Base-by-base conservation (phyloP, 1,140 invertebrate species). In the Chironomus striatipennis region DNA sequence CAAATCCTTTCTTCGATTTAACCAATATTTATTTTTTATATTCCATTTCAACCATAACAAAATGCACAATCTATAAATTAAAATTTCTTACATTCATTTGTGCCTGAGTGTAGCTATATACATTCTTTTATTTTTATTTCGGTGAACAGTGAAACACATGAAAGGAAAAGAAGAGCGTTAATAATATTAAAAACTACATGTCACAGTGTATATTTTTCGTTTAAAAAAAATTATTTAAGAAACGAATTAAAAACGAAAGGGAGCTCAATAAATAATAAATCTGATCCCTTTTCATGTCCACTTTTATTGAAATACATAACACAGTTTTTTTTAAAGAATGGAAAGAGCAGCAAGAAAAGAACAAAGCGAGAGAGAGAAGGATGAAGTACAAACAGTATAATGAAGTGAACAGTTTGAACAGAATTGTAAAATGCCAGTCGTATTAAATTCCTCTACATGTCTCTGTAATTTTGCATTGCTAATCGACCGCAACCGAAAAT, bases 261-360 rank as follows among this genome's bases (percentile, higher is more conserved):
- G 18, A 70, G 18, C 17, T 70, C 20, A 18, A 70, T 70, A 70
- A 70, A 70, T 70, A 70, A 70, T 70, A 70, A 70, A 70, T 70
- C 65, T 70, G 65, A 70, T 70, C 65, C 65, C 18, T 70, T 70
- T 70, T 20, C 65, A 70, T 70, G 65, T 70, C 65, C 65, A 70
- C 65, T 70, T 70, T 34, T 70, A 57, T 57, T 57, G 47, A 57
- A 34, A 57, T n/a, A 57, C 47, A 57, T 57, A 57, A 57, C 47
- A 57, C 12, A 15, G 47, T 57, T 57, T n/a, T n/a, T 12, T 12
- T 7, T 12, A 57, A 15, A 5, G 8, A 47, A 47, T 3, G 15
- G 15, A n/a, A 57, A 57, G n/a, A 57, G n/a, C 12, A 57, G 24
- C 24, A 34, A 34, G 24, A 34, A 34, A 34, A 34, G 24, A 34